Evolutionary conservation across 1,140 invertebrate genomes (phyloP).

Genomic region (Orchestia grillus): DNA sequence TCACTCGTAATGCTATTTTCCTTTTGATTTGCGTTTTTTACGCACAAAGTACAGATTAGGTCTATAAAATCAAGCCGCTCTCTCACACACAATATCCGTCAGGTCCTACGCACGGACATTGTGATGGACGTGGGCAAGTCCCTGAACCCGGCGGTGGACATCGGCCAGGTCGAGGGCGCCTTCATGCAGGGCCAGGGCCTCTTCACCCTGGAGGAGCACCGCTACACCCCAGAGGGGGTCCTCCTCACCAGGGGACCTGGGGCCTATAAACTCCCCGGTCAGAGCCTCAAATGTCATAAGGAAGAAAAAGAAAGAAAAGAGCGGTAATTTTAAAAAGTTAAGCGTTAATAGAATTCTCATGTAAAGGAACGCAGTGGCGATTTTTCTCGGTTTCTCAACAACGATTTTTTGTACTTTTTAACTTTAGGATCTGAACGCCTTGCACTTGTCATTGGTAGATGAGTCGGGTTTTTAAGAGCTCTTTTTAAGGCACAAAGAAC

Average conservation of each 20-base stretch:
- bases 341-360: constrained; percentile 24
- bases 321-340: constrained; percentile 20
- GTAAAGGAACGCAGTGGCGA: too few relatives aligned
- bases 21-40: too few relatives aligned
- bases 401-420: too few relatives aligned
- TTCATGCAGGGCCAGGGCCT: constrained; percentile 94
- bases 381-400: too few relatives aligned
- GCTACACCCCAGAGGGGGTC: constrained; percentile 86
- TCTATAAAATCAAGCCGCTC: background rate
- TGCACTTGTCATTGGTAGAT: too few relatives aligned
- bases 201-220: constrained; percentile 90
- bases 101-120: constrained; percentile 89
- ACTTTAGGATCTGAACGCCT: too few relatives aligned
- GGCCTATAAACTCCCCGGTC: constrained; percentile 92
- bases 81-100: background rate
- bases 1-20: background rate
- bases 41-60: too few relatives aligned
- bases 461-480: too few relatives aligned
- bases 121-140: constrained; percentile 95
- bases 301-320: background rate
- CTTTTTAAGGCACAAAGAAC: too few relatives aligned
- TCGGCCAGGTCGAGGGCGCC: constrained; percentile 95
- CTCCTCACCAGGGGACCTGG: constrained; percentile 90
- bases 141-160: constrained; percentile 95
- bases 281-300: constrained; percentile 59